Base-by-base conservation (phyloP, 2,113 vertebrate genomes). In the Leptosomus discolor region DNA sequence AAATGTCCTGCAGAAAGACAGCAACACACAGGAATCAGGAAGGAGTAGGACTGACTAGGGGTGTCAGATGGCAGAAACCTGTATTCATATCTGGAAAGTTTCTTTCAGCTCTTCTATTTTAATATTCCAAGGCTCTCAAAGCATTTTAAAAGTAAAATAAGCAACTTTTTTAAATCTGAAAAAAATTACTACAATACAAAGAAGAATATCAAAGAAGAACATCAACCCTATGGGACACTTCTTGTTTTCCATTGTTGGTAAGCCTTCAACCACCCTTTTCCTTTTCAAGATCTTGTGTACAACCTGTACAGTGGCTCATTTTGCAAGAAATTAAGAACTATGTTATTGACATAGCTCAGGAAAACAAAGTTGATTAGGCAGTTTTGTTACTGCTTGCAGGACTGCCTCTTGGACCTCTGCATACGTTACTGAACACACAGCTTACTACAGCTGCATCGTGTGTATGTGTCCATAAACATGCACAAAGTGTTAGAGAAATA, bases 1-100 rank as follows among this genome's bases (percentile, higher is more conserved):
- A 95, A 65, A 51, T 8, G 17, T 43, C 15, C 8, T 43, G 15
- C 18, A 19, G 50, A 16, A 81, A 27, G 8, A 60, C 9, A 68
- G 45, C 37, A 81, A 77, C n/a, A 68, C 9, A n/a, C 4, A 5
- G 9, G 15, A 56, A 68, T 5, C 34, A 9, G 19, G 37, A 63
- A 54, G 46, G 0, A 60, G 5, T 24, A 29, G 29, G 23, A 60
- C 8, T 22, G 21, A 63, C 22, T 18, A 2, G 1, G 3, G 5
- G 8, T 41, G 27, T 36, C 45, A 74, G 30, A 63, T 10, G 8
- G 32, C 3, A 54, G 41, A 92, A 68, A 39, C 16, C 5, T 13
- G 23, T n/a, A 57, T 46, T 68, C 18, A 29, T 11, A 6, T 6
- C 81, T 68, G 16, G 5, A 10, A 73, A 74, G 58, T 12, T 81